Base-by-base conservation (phyloP, 1,140 invertebrate species). In the Heliothis subflexa region DNA sequence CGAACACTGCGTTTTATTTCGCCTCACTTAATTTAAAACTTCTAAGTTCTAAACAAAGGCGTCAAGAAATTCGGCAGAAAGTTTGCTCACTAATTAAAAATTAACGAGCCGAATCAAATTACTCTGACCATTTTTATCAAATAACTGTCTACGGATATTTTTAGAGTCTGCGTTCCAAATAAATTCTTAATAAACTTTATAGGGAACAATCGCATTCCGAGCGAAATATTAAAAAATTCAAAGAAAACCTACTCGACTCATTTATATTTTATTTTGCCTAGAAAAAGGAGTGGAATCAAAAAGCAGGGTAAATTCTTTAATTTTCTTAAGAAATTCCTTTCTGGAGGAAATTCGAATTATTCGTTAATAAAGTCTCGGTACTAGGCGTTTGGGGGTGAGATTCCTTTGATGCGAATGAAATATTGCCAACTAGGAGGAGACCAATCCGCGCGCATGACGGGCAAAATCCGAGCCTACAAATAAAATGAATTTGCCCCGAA, bases 401-500 rank as follows among this genome's bases (percentile, higher is more conserved):
- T 87, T 89, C 85, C 86, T 92, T 91, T 91, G 89, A 91, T 84
- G 89, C 83, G 81, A 88, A 85, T 90, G 88, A 91, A 92, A 92
- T 90, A 91, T 91, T 86, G 87, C 85, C 81, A 77, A 77, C 74
- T 77, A 77, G 74, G 62, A 68, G 62, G 74, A 62, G 61, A 77
- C 74, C 74, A 68, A 77, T 77, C 62, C 59, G 81, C 61, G 77
- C 83, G 83, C 84, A 85, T 88, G 90, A 89, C 90, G 89, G 86
- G 82, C 82, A 85, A 91, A 82, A 92, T 91, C 87, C 83, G 81
- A 82, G 91, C 89, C 87, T 87, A 88, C 87, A 88, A 91, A 91
- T 90, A 93, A 93, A 94, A 93, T 91, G 92, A 91, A 91, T 90
- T 89, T 87, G 85, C 84, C 91, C 86, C 86, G 78, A 82, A 89